phyloP scores from a whole-genome alignment of 2,888 invertebrate genomes.

The Lissocephala sabroskyi region DNA sequence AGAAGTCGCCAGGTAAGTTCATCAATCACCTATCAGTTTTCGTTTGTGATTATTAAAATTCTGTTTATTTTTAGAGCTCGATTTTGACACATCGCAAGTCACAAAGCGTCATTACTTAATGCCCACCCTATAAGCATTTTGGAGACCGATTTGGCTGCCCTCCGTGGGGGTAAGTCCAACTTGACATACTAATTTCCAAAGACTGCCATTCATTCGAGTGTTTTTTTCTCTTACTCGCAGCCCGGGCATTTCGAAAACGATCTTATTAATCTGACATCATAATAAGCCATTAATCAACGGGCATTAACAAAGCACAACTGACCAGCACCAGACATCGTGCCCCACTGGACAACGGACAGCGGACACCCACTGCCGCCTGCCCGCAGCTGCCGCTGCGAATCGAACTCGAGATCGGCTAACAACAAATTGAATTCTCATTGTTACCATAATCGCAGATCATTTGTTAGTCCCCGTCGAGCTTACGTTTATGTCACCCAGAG shows the following conservation, averaged over 20 bases:
- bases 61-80: too few species aligned
- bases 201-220: conserved; percentile 1
- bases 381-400: conserved; percentile 25
- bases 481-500: conserved; percentile 57
- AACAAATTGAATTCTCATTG: conserved; percentile 64
- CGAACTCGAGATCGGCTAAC: conserved; percentile 33
- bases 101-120: too few species aligned
- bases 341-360: not conserved
- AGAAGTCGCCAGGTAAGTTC: conserved; percentile 32
- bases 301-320: conserved; percentile 55
- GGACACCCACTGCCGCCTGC: conserved; percentile 18
- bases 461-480: conserved; percentile 43
- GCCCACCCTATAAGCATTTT: not conserved
- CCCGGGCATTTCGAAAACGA: conserved; percentile 59
- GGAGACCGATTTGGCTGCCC: too few species aligned
- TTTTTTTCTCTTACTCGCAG: conserved; percentile 23
- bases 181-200: conserved; percentile 1
- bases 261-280: conserved; percentile 72
- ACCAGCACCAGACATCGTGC: conserved; percentile 18
- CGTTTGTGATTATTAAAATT: too few species aligned
- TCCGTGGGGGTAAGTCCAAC: not conserved
- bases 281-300: conserved; percentile 69
- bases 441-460: conserved; percentile 46
- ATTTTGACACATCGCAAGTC: too few species aligned
- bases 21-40: too few species aligned